phyloP scores from a whole-genome alignment of 2,888 invertebrate genomes.

The Thalpophila matura region DNA sequence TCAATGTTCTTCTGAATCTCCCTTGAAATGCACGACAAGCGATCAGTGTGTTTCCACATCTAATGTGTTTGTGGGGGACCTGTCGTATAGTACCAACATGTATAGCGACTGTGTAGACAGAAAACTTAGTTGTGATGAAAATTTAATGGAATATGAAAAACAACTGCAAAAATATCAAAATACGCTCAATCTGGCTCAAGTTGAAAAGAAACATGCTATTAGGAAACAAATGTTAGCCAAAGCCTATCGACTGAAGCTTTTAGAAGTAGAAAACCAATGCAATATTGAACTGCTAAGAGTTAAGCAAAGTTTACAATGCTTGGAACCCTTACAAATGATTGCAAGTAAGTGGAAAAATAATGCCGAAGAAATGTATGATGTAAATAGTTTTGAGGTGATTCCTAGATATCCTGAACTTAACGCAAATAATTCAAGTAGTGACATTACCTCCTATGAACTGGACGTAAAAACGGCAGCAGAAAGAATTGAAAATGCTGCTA shows the following conservation, averaged over 20 bases:
- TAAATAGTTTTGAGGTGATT: conserved; percentile 78
- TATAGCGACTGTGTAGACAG: conserved; percentile 77
- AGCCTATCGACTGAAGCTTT: conserved; percentile 82
- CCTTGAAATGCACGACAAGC: conserved; percentile 32
- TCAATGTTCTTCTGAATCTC: conserved; percentile 36
- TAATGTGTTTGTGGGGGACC: conserved; percentile 52
- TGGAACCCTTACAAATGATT: conserved; percentile 84
- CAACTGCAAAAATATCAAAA: conserved; percentile 86
- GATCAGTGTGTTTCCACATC: conserved; percentile 57
- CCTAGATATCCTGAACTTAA: conserved; percentile 80
- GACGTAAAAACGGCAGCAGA: conserved; percentile 58
- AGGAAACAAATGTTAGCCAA: conserved; percentile 87
- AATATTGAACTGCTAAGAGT: conserved; percentile 85
- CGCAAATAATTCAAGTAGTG: conserved; percentile 70
- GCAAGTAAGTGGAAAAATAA: conserved; percentile 82
- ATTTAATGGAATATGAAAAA: conserved; percentile 85
- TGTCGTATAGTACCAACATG: conserved; percentile 58
- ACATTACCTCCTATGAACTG: conserved; percentile 67
- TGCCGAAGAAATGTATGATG: conserved; percentile 72
- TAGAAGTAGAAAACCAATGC: conserved; percentile 88
- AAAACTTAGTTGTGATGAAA: conserved; percentile 81
- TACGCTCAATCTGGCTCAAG: conserved; percentile 85
- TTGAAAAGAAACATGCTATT: conserved; percentile 86
- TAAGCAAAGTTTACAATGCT: conserved; percentile 86
- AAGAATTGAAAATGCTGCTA: conserved; percentile 54